A percentile compares a stretch with the other conserved stretches of the same genome.
These are phyloP conservation scores for Pseudolaguvia tuberculata DNA, from an alignment of 2,113 vertebrate genomes.

Conservation along the genomic window DNA sequence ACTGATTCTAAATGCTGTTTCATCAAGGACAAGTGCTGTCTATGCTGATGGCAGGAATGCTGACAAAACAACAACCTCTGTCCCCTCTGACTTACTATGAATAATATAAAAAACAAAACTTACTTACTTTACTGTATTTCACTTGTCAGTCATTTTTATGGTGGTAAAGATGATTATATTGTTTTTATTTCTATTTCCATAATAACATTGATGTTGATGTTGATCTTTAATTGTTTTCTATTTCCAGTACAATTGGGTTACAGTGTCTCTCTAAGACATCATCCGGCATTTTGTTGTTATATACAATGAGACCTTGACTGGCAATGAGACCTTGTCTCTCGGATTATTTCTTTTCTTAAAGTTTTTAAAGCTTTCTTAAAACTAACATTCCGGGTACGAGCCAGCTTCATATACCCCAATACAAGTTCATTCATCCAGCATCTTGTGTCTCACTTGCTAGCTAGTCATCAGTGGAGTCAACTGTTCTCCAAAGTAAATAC, in stretches of 20 bases:
- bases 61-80: slow-evolving; percentile 5
- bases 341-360: too few relatives aligned
- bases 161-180: slow-evolving; percentile 15
- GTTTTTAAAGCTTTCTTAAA: too few relatives aligned
- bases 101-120: background rate
- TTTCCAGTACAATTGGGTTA: slow-evolving; percentile 3
- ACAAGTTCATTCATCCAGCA: too few relatives aligned
- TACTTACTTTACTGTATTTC: background rate
- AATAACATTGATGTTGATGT: too few relatives aligned
- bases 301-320: too few relatives aligned
- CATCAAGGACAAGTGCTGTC: slow-evolving; percentile 43
- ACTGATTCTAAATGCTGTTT: slow-evolving; percentile 32
- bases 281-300: slow-evolving; percentile 5
- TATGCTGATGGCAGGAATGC: slow-evolving; percentile 22
- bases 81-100: background rate
- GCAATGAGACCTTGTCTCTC: too few relatives aligned
- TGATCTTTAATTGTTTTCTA: slow-evolving; percentile 33
- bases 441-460: too few relatives aligned
- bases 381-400: too few relatives aligned
- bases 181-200: slow-evolving; percentile 1
- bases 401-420: too few relatives aligned
- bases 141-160: background rate
- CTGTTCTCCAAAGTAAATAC: too few relatives aligned
- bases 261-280: slow-evolving; percentile 26
- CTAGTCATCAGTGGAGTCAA: too few relatives aligned